Conservation (phyloP, 2,888 invertebrate genomes). For the Drosophila anceps region DNA sequence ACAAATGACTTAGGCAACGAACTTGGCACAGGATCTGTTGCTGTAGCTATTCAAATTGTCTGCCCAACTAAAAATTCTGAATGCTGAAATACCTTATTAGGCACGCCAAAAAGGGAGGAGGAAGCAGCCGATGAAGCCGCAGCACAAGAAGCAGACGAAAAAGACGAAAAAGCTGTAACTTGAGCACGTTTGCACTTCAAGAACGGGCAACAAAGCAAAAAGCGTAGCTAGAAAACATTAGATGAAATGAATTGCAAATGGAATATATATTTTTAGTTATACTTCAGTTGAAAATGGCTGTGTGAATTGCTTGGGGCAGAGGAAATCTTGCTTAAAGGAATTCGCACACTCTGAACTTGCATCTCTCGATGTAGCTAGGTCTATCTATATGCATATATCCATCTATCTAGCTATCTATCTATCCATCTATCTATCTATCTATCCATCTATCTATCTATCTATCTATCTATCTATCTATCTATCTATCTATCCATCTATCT, state of each 20-base stretch:
- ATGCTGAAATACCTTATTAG: slow-evolving; percentile 35
- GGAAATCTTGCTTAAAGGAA: no score
- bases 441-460: no score
- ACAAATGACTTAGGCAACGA: slow-evolving; percentile 61
- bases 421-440: no score
- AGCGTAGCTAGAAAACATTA: not conserved
- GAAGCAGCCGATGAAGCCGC: not conserved
- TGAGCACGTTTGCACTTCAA: slow-evolving; percentile 4
- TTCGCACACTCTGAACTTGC: no score
- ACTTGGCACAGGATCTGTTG: slow-evolving; percentile 40
- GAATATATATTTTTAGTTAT: not conserved
- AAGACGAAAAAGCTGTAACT: slow-evolving; percentile 13
- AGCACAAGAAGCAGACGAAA: not conserved
- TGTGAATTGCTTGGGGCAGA: no score
- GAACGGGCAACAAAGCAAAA: not conserved
- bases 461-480: no score
- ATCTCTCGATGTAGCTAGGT: no score
- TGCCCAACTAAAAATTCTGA: slow-evolving; percentile 22
- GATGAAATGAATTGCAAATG: not conserved
- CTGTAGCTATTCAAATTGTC: slow-evolving; percentile 35
- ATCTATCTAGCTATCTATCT: no score
- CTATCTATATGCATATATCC: no score
- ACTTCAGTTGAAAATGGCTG: no score
- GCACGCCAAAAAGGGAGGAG: not conserved
- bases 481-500: no score